Evolutionary conservation across 1,140 invertebrate species (phyloP).

Genomic region (Ladona fulva): DNA sequence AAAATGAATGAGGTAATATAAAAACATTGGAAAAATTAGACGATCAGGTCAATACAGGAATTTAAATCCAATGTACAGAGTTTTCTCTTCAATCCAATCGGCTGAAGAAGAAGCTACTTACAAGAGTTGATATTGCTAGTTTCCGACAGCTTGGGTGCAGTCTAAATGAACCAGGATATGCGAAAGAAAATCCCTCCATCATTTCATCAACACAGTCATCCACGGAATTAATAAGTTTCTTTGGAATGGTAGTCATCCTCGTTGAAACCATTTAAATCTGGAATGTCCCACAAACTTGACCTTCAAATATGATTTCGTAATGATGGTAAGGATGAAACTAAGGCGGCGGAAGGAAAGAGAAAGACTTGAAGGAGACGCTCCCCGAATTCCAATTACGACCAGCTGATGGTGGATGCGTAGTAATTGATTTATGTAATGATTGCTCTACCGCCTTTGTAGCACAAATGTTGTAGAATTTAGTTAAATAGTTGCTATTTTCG

Average conservation of each 20-base stretch:
- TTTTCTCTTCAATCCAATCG: constrained; percentile 1
- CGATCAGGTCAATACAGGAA: not conserved
- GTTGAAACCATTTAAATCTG: no score
- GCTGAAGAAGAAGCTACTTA: constrained; percentile 20
- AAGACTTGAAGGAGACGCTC: no score
- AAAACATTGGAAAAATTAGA: not conserved
- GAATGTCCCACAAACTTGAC: no score
- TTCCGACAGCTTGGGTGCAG: constrained; percentile 16
- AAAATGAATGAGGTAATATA: constrained; percentile 11
- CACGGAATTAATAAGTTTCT: constrained; percentile 56
- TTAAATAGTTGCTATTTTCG: no score
- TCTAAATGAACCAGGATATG: constrained; percentile 41
- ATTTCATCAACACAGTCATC: constrained; percentile 57
- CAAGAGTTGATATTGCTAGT: constrained; percentile 11
- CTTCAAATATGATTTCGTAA: no score
- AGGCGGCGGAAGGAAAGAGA: no score
- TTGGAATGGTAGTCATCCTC: constrained; percentile 26
- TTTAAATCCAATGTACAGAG: constrained; percentile 11
- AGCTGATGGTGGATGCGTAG: no score
- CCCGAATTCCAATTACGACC: no score
- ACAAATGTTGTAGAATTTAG: no score
- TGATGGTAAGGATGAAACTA: no score
- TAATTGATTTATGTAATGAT: no score
- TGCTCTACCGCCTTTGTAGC: no score
- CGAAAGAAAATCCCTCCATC: constrained; percentile 50